Evolutionary conservation across 1,140 invertebrate species (phyloP).

Genomic region (Epicauta chinensis): DNA sequence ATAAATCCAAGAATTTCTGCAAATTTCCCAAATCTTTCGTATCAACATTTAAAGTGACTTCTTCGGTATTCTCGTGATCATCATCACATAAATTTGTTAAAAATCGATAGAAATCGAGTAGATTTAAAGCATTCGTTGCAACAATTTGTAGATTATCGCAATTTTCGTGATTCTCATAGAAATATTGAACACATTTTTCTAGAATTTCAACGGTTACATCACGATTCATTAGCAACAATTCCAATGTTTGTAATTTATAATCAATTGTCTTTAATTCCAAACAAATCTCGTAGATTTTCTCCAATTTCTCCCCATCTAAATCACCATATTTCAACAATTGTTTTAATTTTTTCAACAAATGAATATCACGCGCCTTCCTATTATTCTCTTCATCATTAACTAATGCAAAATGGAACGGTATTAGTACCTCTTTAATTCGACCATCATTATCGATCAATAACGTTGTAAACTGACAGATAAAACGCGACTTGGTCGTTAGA

Average conservation of each 20-base stretch:
- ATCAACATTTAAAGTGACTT: constrained; percentile 20
- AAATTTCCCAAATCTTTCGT: constrained; percentile 39
- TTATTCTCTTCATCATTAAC: constrained; percentile 70
- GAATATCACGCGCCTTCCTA: constrained; percentile 77
- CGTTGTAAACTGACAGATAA: constrained; percentile 53
- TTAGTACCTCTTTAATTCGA: constrained; percentile 67
- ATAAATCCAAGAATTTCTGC: constrained; percentile 41
- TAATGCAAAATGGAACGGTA: constrained; percentile 87
- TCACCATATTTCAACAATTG: constrained; percentile 56
- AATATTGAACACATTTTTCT: constrained; percentile 46
- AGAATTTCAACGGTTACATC: constrained; percentile 52
- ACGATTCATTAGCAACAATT: constrained; percentile 61
- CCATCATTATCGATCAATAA: constrained; percentile 79
- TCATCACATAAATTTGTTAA: constrained; percentile 17
- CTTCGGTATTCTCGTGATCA: constrained; percentile 20
- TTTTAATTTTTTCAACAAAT: constrained; percentile 75
- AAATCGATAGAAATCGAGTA: constrained; percentile 37
- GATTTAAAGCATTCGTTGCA: constrained; percentile 30
- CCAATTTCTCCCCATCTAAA: constrained; percentile 46
- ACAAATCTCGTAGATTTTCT: constrained; percentile 49
- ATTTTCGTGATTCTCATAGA: constrained; percentile 38
- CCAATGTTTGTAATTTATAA: constrained; percentile 62
- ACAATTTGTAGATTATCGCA: constrained; percentile 26
- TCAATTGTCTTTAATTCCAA: constrained; percentile 68
- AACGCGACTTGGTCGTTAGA: constrained; percentile 47